A percentile compares a stretch with the other conserved stretches of the same genome.
Evolutionary conservation across 2,113 vertebrate species (phyloP).

Genomic region (Gulo gulo): DNA sequence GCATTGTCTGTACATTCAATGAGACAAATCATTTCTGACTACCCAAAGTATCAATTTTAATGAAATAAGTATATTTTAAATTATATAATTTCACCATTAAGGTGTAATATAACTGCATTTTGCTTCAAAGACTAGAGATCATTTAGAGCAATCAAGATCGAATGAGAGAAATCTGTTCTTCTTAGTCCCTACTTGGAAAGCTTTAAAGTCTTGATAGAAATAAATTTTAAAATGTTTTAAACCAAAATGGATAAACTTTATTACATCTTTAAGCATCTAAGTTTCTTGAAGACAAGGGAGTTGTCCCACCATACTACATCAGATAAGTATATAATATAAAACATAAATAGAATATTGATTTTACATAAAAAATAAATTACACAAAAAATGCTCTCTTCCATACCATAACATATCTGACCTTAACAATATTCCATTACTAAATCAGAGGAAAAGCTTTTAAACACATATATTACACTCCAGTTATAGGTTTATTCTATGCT

Average conservation of each 20-base stretch:
- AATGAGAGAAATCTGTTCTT: background rate
- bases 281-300: background rate
- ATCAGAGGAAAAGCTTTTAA: background rate
- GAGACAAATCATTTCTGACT: background rate
- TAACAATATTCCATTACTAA: background rate
- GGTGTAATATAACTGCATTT: background rate
- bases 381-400: background rate
- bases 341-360: background rate
- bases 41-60: background rate
- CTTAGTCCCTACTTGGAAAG: background rate
- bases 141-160: background rate
- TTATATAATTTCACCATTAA: background rate
- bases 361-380: background rate
- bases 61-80: background rate
- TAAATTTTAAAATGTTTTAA: background rate
- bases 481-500: background rate
- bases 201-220: background rate
- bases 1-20: background rate
- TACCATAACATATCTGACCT: background rate
- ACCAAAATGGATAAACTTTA: background rate
- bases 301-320: background rate
- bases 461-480: background rate
- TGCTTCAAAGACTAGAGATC: background rate
- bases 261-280: background rate
- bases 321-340: background rate